Conservation (phyloP, 1,140 invertebrate species). For the Danaus melanippus region DNA sequence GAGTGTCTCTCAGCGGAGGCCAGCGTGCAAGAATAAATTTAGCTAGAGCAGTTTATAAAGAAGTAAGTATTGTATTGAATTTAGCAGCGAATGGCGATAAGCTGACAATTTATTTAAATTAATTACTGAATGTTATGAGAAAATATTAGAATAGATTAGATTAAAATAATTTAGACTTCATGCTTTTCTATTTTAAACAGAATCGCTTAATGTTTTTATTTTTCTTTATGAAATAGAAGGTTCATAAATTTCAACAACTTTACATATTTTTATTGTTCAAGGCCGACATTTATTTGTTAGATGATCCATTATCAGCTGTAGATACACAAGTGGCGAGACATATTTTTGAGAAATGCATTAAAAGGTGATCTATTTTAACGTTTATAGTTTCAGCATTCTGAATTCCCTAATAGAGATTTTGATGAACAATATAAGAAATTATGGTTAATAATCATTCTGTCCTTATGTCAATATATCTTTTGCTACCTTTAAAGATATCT, state of each 20-base stretch:
- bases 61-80: conserved; percentile 33
- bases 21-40: conserved; percentile 78
- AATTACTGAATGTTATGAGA: no score
- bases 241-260: no score
- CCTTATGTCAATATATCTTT: no score
- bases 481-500: conserved; percentile 70
- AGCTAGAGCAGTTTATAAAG: conserved; percentile 62
- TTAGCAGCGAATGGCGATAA: no score
- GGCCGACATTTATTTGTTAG: conserved; percentile 84
- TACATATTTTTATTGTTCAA: conserved; percentile 44
- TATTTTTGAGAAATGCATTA: conserved; percentile 82
- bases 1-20: conserved; percentile 83
- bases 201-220: no score
- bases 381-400: conserved; percentile 1
- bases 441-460: no score
- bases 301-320: conserved; percentile 87
- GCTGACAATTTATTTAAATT: no score
- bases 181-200: no score
- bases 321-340: conserved; percentile 86
- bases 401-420: background rate
- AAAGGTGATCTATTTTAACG: conserved; percentile 35
- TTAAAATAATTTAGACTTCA: no score
- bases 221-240: no score
- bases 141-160: no score
- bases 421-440: no score